A percentile compares a stretch with the other conserved stretches of the same genome.
Evolutionary conservation across 2,797 vertebrate genomes (phyloP).

Genomic region (Iguana delicatissima): DNA sequence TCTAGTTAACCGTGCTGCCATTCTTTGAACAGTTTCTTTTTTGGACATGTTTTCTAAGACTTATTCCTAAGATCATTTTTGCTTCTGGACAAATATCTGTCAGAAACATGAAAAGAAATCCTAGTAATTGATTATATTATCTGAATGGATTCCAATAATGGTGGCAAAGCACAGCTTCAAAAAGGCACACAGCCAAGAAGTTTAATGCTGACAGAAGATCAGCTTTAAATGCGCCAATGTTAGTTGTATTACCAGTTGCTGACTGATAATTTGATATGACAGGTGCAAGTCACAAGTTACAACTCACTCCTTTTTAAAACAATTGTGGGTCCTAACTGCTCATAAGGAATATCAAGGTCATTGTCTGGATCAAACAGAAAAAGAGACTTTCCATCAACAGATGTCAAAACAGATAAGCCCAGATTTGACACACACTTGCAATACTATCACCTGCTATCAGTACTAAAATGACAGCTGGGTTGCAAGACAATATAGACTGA

Average conservation of each 20-base stretch:
- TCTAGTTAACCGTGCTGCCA: constrained; percentile 1
- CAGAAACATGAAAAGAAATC: background rate
- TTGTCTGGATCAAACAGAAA: constrained; percentile 76
- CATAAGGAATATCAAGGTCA: constrained; percentile 78
- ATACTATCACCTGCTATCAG: constrained; percentile 81
- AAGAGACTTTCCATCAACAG: constrained; percentile 83
- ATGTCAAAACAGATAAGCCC: constrained; percentile 88
- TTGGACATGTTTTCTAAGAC: background rate
- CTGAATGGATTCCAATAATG: constrained; percentile 15
- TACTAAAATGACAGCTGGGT: constrained; percentile 79
- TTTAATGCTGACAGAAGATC: constrained; percentile 42
- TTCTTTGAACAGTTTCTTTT: background rate
- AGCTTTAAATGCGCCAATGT: constrained; percentile 59
- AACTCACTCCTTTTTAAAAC: constrained; percentile 65
- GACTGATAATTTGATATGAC: constrained; percentile 74
- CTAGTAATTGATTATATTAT: background rate
- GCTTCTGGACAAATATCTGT: background rate
- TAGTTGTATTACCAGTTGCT: constrained; percentile 65
- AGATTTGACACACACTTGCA: constrained; percentile 83
- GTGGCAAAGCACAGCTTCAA: constrained; percentile 11
- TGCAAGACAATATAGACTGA: constrained; percentile 80
- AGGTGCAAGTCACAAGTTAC: constrained; percentile 64
- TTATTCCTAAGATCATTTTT: constrained; percentile 12
- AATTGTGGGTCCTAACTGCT: constrained; percentile 64
- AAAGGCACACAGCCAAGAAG: constrained; percentile 30